A percentile compares a stretch with the other conserved stretches of the same genome.
Evolutionary conservation across 1,140 invertebrate species (phyloP).

Genomic region (Cydia splendana): DNA sequence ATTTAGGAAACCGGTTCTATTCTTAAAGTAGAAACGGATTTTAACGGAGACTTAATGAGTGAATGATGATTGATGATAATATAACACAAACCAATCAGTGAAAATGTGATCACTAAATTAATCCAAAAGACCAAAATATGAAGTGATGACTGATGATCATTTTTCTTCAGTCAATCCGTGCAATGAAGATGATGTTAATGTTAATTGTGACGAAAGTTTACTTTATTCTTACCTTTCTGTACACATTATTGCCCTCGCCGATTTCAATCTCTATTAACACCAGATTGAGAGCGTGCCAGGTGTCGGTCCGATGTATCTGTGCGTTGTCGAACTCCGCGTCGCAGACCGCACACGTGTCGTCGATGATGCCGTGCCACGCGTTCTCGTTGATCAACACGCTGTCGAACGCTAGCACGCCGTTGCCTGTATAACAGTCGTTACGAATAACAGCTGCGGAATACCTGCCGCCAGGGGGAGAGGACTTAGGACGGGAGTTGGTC

Average conservation of each 20-base stretch:
- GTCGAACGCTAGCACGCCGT: constrained; percentile 44
- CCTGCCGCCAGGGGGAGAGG: no score
- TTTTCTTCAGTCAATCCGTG: no score
- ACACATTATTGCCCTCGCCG: constrained; percentile 38
- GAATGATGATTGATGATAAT: no score
- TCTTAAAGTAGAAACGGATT: neutral
- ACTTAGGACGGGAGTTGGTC: no score
- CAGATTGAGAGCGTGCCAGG: constrained; percentile 48
- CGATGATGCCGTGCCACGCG: constrained; percentile 50
- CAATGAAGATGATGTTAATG: no score
- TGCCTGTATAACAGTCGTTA: neutral
- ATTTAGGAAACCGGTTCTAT: neutral
- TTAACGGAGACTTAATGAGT: neutral
- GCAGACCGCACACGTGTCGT: constrained; percentile 48
- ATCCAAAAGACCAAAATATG: no score
- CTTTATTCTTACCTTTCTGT: constrained; percentile 46
- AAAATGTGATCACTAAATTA: no score
- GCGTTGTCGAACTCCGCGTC: constrained; percentile 45
- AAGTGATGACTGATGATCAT: no score
- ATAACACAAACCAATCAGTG: no score
- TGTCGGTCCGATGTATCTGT: constrained; percentile 40
- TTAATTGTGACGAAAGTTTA: no score
- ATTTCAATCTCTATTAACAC: constrained; percentile 46
- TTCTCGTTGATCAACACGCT: constrained; percentile 44
- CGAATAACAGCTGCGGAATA: no score